Evolutionary conservation across 2,888 invertebrate genomes (phyloP), one percentile per base, ranked within the genome.

Genomic region (Pelosia muscerda): DNA sequence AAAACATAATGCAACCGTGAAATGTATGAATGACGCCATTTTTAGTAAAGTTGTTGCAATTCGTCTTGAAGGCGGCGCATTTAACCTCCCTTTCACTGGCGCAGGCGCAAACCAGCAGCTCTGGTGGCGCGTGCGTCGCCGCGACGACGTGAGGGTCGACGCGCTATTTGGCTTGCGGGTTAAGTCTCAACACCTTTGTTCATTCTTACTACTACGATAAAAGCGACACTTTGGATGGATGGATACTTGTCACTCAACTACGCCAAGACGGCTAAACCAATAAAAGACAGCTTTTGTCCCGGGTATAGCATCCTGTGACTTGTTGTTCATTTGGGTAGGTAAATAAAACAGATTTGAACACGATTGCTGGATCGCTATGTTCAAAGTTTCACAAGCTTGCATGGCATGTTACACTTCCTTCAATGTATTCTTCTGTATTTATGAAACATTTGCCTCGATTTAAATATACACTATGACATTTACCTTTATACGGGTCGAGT

Each of bases 11-110:
- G 89, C 86, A 90, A 92, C 87, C 88, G 86, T 88, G 86, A 92
- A 91, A 88, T 89, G 86, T 90, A 90, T 90, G 88, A 93, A 90
- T 93, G 92, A 93, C 91, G 94, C 93, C 93, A 94, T 93, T 93
- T 92, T 93, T 93, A 90, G 91, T 90, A 84, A 88, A 88, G 92
- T 93, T 94, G 92, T 88, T 79, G 91, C 92, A 94, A 94, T 92
- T 90, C 86, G 86, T 90, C 88, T 91, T 90, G 87, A 85, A 83
- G 84, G 86, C 88, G 86, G 87, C 86, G 84, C 79, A 84, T 89
- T 90, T 92, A 93, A 92, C 92, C 93, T 93, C 89, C 94, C 94
- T 94, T 93, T 94, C 94, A 94, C 94, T 82, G 81, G 81, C 82
- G 83, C 86, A 71, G 74, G 81, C 81, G 80, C 83, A 77, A 78